Conservation (phyloP, 2,797 vertebrate species). For the Setipinna tenuifilis region DNA sequence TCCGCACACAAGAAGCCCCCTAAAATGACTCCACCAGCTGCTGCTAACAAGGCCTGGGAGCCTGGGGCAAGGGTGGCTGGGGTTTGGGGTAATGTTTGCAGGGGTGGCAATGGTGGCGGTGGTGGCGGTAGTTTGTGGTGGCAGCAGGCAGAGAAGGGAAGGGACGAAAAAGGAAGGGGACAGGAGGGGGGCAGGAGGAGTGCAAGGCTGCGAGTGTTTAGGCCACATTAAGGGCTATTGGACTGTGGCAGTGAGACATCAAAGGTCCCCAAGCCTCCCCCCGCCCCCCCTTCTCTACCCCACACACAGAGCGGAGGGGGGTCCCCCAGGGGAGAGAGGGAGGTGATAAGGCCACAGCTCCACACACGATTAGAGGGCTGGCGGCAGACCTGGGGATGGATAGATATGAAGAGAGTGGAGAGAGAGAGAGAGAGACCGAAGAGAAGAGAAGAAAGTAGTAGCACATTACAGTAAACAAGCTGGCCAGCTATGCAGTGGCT, state of each 20-base stretch:
- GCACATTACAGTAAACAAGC: neutral
- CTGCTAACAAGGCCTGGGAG: slow-evolving; percentile 70
- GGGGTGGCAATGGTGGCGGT: neutral
- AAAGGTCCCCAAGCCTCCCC: neutral
- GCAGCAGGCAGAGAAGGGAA: neutral
- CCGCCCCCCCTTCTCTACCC: neutral
- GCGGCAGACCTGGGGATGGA: neutral
- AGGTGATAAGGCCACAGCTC: slow-evolving; percentile 16
- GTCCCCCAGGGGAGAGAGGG: slow-evolving; percentile 39
- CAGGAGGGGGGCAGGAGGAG: neutral
- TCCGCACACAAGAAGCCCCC: slow-evolving; percentile 39
- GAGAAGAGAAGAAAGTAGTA: neutral
- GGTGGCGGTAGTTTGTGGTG: neutral
- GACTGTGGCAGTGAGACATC: slow-evolving; percentile 29
- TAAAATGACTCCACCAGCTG: slow-evolving; percentile 61
- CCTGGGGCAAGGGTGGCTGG: slow-evolving; percentile 4
- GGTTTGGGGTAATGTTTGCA: too few relatives aligned
- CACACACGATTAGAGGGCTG: neutral
- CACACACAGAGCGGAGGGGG: neutral
- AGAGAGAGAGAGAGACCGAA: neutral
- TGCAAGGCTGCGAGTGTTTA: slow-evolving; percentile 72
- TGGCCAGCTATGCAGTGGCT: too few relatives aligned
- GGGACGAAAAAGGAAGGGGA: too few relatives aligned
- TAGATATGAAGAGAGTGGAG: neutral
- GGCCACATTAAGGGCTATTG: slow-evolving; percentile 61